Conservation (phyloP, 2,113 vertebrate species). For the Piprites chloris region DNA sequence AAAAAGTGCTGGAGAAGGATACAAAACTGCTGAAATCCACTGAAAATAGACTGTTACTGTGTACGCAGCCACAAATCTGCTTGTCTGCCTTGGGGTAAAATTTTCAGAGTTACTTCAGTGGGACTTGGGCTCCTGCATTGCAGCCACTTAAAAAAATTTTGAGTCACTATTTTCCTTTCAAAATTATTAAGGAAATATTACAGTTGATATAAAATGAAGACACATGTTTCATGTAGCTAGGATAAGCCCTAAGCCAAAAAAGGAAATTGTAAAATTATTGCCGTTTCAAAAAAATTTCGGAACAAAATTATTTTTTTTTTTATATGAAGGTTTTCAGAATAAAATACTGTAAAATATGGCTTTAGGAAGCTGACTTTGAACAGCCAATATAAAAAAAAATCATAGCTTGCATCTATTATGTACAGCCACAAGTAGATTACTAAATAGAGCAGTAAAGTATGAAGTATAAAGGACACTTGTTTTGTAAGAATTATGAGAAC, state of each 20-base stretch:
- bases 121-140: background rate
- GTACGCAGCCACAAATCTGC: background rate
- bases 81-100: background rate
- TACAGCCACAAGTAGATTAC: background rate
- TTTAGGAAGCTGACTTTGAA: background rate
- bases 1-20: background rate
- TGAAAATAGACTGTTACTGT: constrained; percentile 22
- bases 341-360: background rate
- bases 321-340: background rate
- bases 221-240: background rate
- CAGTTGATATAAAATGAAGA: background rate
- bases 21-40: constrained; percentile 1
- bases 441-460: background rate
- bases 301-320: background rate
- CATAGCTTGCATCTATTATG: background rate
- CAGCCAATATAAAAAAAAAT: background rate
- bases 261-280: background rate
- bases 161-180: background rate
- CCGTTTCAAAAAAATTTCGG: background rate
- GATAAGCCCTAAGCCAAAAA: background rate
- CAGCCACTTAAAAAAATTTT: background rate
- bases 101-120: constrained; percentile 6
- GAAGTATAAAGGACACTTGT: background rate
- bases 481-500: background rate
- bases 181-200: constrained; percentile 3